phyloP scores from a whole-genome alignment of 2,797 vertebrate genomes.

The Amazona ochrocephala region DNA sequence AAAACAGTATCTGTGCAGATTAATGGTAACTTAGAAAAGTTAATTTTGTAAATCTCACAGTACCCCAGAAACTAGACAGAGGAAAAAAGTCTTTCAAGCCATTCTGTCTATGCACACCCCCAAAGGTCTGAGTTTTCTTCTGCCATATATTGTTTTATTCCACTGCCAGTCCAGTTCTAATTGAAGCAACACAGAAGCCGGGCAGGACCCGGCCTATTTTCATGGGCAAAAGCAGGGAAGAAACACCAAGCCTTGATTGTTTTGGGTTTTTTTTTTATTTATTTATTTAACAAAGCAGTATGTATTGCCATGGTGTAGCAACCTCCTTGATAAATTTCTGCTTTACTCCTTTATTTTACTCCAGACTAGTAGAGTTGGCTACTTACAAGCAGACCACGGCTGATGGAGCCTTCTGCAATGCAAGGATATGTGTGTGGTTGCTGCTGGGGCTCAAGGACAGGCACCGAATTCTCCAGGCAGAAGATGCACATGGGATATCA shows the following conservation, averaged over 20 bases:
- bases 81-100: background rate
- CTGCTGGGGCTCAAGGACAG: fast-evolving
- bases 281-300: background rate
- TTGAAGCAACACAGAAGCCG: background rate
- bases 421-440: fast-evolving
- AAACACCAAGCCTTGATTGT: background rate
- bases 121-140: background rate
- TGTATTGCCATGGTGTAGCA: background rate
- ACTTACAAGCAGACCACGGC: background rate
- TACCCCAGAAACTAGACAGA: background rate
- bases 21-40: background rate
- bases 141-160: background rate
- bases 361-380: background rate
- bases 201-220: background rate
- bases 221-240: background rate
- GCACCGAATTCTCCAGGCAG: background rate
- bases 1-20: constrained; percentile 11
- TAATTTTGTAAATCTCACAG: background rate
- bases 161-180: background rate
- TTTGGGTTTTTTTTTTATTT: background rate
- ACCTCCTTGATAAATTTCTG: background rate
- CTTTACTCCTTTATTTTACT: background rate
- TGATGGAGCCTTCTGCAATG: background rate
- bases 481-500: background rate
- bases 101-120: background rate